phyloP scores from a whole-genome alignment of 2,888 invertebrate species.

The Phalera bucephala region DNA sequence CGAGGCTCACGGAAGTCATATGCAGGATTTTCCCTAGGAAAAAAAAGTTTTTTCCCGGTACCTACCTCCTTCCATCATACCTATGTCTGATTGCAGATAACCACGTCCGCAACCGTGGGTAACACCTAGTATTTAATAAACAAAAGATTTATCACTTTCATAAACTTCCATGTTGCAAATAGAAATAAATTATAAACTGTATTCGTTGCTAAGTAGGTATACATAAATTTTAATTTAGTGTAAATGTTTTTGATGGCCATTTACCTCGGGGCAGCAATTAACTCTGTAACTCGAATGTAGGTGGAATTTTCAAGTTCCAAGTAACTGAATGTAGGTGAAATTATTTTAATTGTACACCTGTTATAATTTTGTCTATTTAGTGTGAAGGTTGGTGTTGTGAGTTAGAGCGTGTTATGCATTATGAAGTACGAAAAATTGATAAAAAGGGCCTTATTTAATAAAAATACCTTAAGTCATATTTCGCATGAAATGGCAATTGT shows the following conservation, averaged over 20 bases:
- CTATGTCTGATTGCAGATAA: too few relatives aligned
- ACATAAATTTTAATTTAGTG: slow-evolving; percentile 24
- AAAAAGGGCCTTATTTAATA: too few relatives aligned
- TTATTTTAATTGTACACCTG: neutral
- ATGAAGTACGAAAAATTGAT: too few relatives aligned
- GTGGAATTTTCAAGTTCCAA: neutral
- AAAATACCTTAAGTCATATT: too few relatives aligned
- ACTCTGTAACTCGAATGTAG: neutral
- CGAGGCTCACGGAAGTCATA: too few relatives aligned
- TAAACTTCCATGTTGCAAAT: slow-evolving; percentile 28
- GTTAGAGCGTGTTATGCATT: too few relatives aligned
- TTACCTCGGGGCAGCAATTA: neutral
- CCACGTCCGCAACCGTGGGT: too few relatives aligned
- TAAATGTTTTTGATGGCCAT: neutral
- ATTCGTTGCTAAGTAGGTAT: slow-evolving; percentile 19
- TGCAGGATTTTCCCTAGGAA: too few relatives aligned
- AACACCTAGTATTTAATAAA: slow-evolving; percentile 35
- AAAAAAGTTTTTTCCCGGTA: too few relatives aligned
- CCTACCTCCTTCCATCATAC: too few relatives aligned
- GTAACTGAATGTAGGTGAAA: neutral
- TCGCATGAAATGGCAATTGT: too few relatives aligned
- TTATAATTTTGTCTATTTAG: neutral
- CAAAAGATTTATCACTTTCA: slow-evolving; percentile 30
- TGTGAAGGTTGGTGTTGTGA: neutral
- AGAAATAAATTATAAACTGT: slow-evolving; percentile 27